phyloP scores from a whole-genome alignment of 92 coral and sea anemone genomes.

The Chrysogorgia sp. region DNA sequence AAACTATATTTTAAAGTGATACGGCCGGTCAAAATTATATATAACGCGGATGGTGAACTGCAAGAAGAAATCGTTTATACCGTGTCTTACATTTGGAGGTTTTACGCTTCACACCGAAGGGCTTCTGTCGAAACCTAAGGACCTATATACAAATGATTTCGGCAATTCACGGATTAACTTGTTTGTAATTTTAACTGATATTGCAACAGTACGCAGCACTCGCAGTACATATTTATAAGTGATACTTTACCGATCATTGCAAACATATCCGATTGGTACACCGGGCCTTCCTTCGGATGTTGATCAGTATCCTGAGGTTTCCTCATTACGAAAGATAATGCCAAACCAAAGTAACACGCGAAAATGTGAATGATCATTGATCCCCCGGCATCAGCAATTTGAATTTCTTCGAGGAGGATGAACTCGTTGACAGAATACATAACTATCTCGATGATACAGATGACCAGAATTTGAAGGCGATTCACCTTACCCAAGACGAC shows the following conservation, averaged over 20 bases:
- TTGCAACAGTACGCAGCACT: no score
- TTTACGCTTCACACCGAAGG: no score
- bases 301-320: conserved; percentile 44
- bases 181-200: no score
- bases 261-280: conserved; percentile 71
- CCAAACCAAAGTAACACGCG: conserved; percentile 77
- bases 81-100: no score
- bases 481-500: conserved; percentile 76
- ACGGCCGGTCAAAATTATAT: no score
- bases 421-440: conserved; percentile 69
- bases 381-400: conserved; percentile 81
- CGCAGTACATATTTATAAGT: no score
- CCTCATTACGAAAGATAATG: conserved; percentile 55
- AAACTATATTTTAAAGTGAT: no score
- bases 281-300: conserved; percentile 63
- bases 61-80: no score
- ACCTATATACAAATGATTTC: no score
- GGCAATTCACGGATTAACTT: no score
- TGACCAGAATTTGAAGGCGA: conserved; percentile 69
- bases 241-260: conserved; percentile 76
- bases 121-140: no score
- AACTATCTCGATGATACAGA: conserved; percentile 58
- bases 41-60: no score
- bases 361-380: conserved; percentile 71
- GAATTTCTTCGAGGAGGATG: conserved; percentile 60